A percentile compares a stretch with the other conserved stretches of the same genome.
Conservation (phyloP, 1,140 invertebrate genomes). For the Bombus turneri region DNA sequence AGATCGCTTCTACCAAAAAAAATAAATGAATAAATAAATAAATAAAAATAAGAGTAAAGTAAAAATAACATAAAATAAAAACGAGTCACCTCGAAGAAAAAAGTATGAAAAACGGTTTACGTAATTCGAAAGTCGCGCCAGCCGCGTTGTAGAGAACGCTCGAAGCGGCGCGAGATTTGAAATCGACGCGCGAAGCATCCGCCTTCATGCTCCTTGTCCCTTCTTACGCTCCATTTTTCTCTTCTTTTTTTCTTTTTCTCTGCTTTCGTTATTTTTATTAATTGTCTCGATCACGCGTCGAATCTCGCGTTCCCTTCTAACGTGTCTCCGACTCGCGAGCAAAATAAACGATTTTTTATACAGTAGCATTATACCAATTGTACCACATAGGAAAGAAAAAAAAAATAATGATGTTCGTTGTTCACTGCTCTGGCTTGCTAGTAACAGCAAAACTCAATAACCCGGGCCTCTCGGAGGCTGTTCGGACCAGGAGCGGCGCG, state of each 20-base stretch:
- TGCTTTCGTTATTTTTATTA: slow-evolving; percentile 26
- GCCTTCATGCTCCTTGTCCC: not conserved
- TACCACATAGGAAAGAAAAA: slow-evolving; percentile 68
- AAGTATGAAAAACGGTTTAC: slow-evolving; percentile 37
- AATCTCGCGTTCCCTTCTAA: slow-evolving; percentile 29
- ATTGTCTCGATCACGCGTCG: slow-evolving; percentile 33
- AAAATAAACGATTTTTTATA: slow-evolving; percentile 68
- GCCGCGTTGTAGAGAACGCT: slow-evolving; percentile 1
- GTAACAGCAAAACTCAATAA: slow-evolving; percentile 69
- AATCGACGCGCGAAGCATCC: not conserved
- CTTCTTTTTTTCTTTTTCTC: not conserved
- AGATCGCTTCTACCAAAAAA: slow-evolving; percentile 74
- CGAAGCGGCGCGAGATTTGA: slow-evolving; percentile 30
- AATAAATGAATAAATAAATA: slow-evolving; percentile 2
- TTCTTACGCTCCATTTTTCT: not conserved
- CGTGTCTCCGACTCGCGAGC: slow-evolving; percentile 20
- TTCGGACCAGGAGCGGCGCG: slow-evolving; percentile 54
- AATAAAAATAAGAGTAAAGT: slow-evolving; percentile 15
- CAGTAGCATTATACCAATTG: slow-evolving; percentile 70
- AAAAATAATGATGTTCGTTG: slow-evolving; percentile 74
- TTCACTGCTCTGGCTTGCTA: slow-evolving; percentile 79
- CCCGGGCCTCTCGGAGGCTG: slow-evolving; percentile 68
- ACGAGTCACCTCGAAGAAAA: slow-evolving; percentile 55
- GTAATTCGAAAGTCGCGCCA: slow-evolving; percentile 52
- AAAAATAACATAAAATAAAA: slow-evolving; percentile 31